These are phyloP conservation scores for Cotesia chilonis DNA, from an alignment of 1,140 invertebrate genomes.

Conservation along the genomic window DNA sequence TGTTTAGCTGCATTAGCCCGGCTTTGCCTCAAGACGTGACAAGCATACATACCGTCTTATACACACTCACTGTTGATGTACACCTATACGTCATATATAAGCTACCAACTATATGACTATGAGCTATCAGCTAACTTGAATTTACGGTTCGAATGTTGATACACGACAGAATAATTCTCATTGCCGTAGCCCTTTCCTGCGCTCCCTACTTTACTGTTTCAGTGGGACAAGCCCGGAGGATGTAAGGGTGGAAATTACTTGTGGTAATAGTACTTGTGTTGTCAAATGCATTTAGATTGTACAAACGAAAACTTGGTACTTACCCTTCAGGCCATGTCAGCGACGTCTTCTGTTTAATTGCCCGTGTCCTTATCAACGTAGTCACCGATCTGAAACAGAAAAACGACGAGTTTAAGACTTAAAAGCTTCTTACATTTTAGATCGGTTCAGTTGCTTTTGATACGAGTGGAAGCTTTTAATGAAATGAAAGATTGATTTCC, in stretches of 20 bases:
- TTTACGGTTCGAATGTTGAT: neutral
- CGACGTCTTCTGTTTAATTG: slow-evolving; percentile 20
- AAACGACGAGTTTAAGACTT: slow-evolving; percentile 25
- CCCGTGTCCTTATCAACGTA: too few species aligned
- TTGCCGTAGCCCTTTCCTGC: too few species aligned
- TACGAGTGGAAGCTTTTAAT: too few species aligned
- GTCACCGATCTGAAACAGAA: neutral
- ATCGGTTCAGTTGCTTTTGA: too few species aligned
- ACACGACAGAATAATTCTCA: slow-evolving; percentile 12
- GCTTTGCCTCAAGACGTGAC: neutral
- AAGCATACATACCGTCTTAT: slow-evolving; percentile 5
- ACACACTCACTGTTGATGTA: neutral
- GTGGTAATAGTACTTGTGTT: slow-evolving; percentile 54
- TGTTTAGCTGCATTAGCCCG: slow-evolving; percentile 11
- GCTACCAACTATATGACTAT: too few species aligned
- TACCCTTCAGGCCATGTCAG: slow-evolving; percentile 47
- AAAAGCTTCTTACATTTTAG: too few species aligned
- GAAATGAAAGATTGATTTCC: too few species aligned
- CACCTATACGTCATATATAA: too few species aligned
- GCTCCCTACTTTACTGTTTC: too few species aligned
- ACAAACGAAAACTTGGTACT: slow-evolving; percentile 61
- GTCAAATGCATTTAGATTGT: slow-evolving; percentile 66
- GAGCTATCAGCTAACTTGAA: neutral
- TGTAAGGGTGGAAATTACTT: slow-evolving; percentile 34
- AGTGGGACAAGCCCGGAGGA: neutral